Base-by-base conservation (phyloP, 2,888 invertebrate species). In the Leucoma salicis region DNA sequence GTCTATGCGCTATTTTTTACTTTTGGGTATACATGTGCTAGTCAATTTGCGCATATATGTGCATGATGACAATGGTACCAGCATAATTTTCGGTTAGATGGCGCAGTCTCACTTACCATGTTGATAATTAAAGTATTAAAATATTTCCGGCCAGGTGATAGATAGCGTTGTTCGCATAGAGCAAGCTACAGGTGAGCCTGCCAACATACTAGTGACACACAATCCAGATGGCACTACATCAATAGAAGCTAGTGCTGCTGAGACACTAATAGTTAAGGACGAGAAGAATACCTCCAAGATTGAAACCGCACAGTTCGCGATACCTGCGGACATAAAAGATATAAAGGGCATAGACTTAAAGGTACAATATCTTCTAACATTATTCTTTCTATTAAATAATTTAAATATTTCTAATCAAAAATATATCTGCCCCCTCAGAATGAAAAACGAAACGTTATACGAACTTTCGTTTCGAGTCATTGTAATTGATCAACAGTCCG, bases 221-320 rank as follows among this genome's bases (percentile, higher is more conserved):
- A 90, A 90, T 49, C 77, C 89, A 0, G 90, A 90, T 42, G 90
- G 86, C n/a, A 90, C 87, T 21, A 90, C 89, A 0, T 90, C 87
- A 0, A 90, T 90, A 46, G 90, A 90, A 58, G 87, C 88, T 6
- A 85, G 85, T 49, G 82, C 85, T 1, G 74, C 73, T 0, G 86
- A 85, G 21, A 73, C 82, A 10, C 74, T 90, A 2, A 78, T 91
- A 15, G 88, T 92, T 12, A 92, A 92, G 63, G 92, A 92, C 38
- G 92, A 92, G 62, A 92, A 92, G 50, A 70, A 41, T 15, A 54
- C 60, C 0, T 57, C 66, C 33, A 87, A 89, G 47, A 73, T 88
- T 7, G 88, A 87, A 28, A 70, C 81, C 0, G 73, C 85, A 6
- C 92, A 91, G 63, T 89, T 91, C 59, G 82, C 87, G 4, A 72